Evolutionary conservation across 64 coral and sea anemone species (phyloP), one percentile per base, ranked within the genome.

Genomic region (Actinia equina): DNA sequence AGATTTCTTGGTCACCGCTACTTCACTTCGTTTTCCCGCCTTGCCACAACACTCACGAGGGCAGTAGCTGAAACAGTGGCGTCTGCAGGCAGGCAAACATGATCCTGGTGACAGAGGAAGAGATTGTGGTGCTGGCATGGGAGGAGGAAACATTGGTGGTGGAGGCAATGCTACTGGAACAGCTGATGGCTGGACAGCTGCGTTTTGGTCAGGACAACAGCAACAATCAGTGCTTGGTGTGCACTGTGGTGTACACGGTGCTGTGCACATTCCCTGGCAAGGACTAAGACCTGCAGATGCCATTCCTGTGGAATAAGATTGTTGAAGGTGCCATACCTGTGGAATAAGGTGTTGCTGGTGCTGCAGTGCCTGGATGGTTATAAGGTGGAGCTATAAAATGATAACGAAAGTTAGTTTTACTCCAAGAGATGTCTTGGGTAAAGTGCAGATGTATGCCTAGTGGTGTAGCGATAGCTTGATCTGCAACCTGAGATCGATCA

Each of bases 211-310:
- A 57, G 91, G 86, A 82, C 94, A 97, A 67, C 94, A 97, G 18
- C 94, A 97, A 54, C 94, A 97, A 51, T 97, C 94, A 30, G 88
- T 89, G 43, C 86, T 89, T 26, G 83, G 53, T 37, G 88, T 88
- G 17, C 94, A 97, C n/a, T 42, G 49, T 11, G 70, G 46, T 25
- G 80, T 90, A 23, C 94, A 97, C 10, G 91, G 94, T 7, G 88
- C 91, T 69, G 69, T 88, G 62, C 94, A 97, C 71, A 43, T 79
- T 8, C 94, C 94, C 27, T 93, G 84, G 76, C 94, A 97, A n/a
- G 91, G 94, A 3, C 60, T 59, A 88, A 93, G 90, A 22, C 83
- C 94, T n/a, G 9, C 85, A 37, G 22, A 54, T 85, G 49, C 53
- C n/a, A 57, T 59, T 10, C 30, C 52, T 22, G 83, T 59, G 26